phyloP scores from a whole-genome alignment of 1,140 invertebrate species.

The Wiebesia pumilae region DNA sequence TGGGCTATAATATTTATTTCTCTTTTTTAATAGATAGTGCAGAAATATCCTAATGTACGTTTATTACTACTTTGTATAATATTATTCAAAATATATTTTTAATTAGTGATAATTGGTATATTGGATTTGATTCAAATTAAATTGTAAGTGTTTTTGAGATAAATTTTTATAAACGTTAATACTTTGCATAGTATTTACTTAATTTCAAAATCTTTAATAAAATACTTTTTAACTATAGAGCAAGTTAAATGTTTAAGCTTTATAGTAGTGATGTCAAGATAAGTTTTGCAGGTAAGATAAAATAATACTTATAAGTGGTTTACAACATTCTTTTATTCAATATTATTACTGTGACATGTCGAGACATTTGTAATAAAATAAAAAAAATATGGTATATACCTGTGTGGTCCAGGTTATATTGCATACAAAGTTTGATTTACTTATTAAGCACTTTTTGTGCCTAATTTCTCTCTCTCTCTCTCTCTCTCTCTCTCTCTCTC shows the following conservation, averaged over 20 bases:
- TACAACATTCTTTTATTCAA: constrained; percentile 59
- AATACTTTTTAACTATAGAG: not conserved
- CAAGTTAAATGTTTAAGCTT: not conserved
- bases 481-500: not conserved
- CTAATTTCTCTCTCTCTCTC: not conserved
- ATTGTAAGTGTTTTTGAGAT: no score
- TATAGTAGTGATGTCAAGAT: not conserved
- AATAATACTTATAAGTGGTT: constrained; percentile 28
- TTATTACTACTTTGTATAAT: constrained; percentile 69
- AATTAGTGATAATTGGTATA: constrained; percentile 27
- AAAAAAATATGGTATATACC: constrained; percentile 58
- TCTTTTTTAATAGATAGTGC: not conserved
- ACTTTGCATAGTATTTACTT: not conserved
- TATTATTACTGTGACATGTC: constrained; percentile 57
- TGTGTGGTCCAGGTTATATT: constrained; percentile 56
- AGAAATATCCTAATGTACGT: constrained; percentile 22
- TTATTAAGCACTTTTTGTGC: constrained; percentile 23
- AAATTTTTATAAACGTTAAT: no score
- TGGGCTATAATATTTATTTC: not conserved
- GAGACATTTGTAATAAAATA: constrained; percentile 62
- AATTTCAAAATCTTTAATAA: not conserved
- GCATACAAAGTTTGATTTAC: constrained; percentile 55
- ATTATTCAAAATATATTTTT: constrained; percentile 56
- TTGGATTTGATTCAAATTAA: constrained; percentile 15
- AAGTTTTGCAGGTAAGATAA: not conserved